Percentiles rank a stretch among this genome's conserved stretches.
Conservation (phyloP, 2,888 invertebrate species). For the Tipula helvola region DNA sequence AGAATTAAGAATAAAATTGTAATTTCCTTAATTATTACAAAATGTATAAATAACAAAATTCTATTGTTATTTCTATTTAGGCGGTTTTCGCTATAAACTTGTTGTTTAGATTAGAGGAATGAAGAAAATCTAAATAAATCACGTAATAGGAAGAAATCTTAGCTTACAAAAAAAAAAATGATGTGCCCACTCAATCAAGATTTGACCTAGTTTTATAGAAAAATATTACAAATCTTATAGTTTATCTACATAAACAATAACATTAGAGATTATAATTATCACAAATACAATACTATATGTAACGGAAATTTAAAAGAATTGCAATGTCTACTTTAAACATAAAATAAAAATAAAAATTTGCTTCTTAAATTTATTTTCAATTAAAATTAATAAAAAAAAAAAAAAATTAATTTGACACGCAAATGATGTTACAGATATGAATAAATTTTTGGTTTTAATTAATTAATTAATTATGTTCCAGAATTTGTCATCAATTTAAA, state of each 20-base stretch:
- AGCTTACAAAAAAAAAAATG: background rate
- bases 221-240: background rate
- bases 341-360: background rate
- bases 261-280: background rate
- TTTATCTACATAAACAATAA: background rate
- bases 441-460: background rate
- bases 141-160: background rate
- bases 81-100: background rate
- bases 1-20: background rate
- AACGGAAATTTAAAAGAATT: background rate
- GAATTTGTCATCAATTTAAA: conserved; percentile 4
- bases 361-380: background rate
- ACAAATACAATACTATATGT: background rate
- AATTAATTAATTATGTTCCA: background rate
- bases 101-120: background rate
- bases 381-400: background rate
- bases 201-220: background rate
- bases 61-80: background rate
- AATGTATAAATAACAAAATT: background rate
- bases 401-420: background rate
- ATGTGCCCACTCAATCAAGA: background rate
- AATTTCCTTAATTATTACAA: background rate
- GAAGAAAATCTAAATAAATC: background rate
- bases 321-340: background rate
- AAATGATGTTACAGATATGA: background rate